Conservation (phyloP, 2,888 invertebrate species). For the Hoplodrina blanda region DNA sequence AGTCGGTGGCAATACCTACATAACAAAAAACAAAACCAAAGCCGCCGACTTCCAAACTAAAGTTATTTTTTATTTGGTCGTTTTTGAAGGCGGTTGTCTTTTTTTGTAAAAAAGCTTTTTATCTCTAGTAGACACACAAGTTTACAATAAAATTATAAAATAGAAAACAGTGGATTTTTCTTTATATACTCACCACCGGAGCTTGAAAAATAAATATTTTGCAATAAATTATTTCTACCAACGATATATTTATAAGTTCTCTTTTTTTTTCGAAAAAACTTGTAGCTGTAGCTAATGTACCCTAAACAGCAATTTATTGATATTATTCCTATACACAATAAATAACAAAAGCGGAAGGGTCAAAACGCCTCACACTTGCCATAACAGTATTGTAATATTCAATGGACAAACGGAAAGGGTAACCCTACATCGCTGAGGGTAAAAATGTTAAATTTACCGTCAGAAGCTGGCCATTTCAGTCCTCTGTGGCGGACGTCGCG, state of each 20-base stretch:
- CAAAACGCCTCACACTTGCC: conserved; percentile 82
- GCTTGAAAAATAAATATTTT: too few species aligned
- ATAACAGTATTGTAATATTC: conserved; percentile 79
- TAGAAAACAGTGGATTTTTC: too few species aligned
- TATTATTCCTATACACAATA: conserved; percentile 79
- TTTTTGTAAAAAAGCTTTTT: too few species aligned
- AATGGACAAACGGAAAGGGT: conserved; percentile 82
- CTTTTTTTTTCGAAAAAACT: conserved; percentile 64
- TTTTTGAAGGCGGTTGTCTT: too few species aligned
- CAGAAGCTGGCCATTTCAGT: conserved; percentile 81
- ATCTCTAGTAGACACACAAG: too few species aligned
- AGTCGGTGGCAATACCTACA: too few species aligned
- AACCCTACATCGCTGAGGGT: conserved; percentile 59
- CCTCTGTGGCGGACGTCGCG: conserved; percentile 85
- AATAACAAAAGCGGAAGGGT: conserved; percentile 84
- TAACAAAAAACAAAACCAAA: too few species aligned
- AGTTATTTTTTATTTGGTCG: too few species aligned
- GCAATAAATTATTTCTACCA: conserved; percentile 7
- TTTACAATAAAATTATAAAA: too few species aligned
- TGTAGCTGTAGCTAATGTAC: conserved; percentile 80
- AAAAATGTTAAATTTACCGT: conserved; percentile 83
- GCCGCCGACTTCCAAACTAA: too few species aligned
- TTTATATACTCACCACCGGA: too few species aligned
- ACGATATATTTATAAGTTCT: not conserved
- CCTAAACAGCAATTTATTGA: conserved; percentile 85